Evolutionary conservation across 2,888 invertebrate species (phyloP), one percentile per base, ranked within the genome.

Genomic region (Amorpha juglandis): DNA sequence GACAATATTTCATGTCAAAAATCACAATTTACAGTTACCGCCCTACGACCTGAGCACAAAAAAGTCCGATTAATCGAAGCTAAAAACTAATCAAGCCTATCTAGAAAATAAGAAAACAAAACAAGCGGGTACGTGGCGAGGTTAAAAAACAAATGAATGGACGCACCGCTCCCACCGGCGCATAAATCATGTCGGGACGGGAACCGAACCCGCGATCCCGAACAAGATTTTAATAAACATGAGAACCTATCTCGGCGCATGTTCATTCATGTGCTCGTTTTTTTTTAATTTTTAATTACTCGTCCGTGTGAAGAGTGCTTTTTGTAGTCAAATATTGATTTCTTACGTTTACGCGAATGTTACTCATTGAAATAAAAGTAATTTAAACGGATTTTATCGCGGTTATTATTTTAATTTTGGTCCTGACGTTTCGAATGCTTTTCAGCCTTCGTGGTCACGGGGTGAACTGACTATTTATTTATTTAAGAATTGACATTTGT

Each of bases 51-150:
- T 73, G 74, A 72, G 68, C 71, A 73, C 73, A 73, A 71, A 76
- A 72, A 73, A 74, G 75, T 81, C 81, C 84, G 85, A 87, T 90
- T 89, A 89, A 90, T 88, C 85, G 87, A 74, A 81, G 75, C 88
- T 89, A 86, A 90, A 86, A 92, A 91, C 91, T 92, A 92, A 92
- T 92, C 92, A 92, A 89, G 86, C 82, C 85, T 89, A 91, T 90
- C 82, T 79, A 77, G 83, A 88, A 87, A 87, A 82, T 81, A 85
- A 75, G 80, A 76, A 71, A 87, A 87, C 81, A 85, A 85, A 86
- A 86, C 79, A 67, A 12, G 21, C 63, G 73, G 72, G 77, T 76
- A 76, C 71, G 73, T 35, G 62, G 38, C 42, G 69, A 66, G 67
- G 67, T 75, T 83, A 88, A 90, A 91, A 91, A 91, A 91, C 89